These are phyloP conservation scores for Carassius auratus DNA, from an alignment of 2,113 vertebrate genomes.

Conservation along the genomic window DNA sequence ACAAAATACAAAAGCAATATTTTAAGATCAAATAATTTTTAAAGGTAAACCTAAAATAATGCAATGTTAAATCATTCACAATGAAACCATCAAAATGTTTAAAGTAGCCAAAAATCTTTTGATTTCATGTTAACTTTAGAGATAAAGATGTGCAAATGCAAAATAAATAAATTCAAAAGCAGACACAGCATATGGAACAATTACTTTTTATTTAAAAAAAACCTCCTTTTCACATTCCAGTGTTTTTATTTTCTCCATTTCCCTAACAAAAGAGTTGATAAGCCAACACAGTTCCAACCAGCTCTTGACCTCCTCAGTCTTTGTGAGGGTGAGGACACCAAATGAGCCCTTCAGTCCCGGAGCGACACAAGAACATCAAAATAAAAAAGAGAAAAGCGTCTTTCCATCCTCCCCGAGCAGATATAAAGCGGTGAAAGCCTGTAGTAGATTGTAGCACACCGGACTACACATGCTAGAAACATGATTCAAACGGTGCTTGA, in stretches of 20 bases:
- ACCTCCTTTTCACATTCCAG: constrained; percentile 75
- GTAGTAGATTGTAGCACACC: constrained; percentile 18
- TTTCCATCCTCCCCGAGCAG: constrained; percentile 32
- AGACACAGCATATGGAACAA: neutral
- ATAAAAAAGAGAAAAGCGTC: constrained; percentile 4
- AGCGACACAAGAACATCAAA: neutral
- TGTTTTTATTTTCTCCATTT: constrained; percentile 69
- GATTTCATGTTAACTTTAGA: too few species aligned
- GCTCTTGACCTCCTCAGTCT: constrained; percentile 40
- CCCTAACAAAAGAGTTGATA: constrained; percentile 66
- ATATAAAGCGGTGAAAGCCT: constrained; percentile 44
- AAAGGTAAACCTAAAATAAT: too few species aligned
- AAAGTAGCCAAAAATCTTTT: too few species aligned
- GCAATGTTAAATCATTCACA: too few species aligned
- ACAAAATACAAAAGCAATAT: too few species aligned
- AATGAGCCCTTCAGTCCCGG: constrained; percentile 1
- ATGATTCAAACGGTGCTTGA: constrained; percentile 29
- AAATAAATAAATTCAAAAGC: neutral
- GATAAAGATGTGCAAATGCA: too few species aligned
- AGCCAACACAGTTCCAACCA: constrained; percentile 65
- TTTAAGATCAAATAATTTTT: too few species aligned
- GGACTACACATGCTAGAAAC: constrained; percentile 32
- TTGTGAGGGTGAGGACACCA: too few species aligned
- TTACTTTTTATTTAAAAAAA: constrained; percentile 62
- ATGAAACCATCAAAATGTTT: too few species aligned